Evolutionary conservation across 2,113 vertebrate species (phyloP).

Genomic region (Hiodon tergisus): DNA sequence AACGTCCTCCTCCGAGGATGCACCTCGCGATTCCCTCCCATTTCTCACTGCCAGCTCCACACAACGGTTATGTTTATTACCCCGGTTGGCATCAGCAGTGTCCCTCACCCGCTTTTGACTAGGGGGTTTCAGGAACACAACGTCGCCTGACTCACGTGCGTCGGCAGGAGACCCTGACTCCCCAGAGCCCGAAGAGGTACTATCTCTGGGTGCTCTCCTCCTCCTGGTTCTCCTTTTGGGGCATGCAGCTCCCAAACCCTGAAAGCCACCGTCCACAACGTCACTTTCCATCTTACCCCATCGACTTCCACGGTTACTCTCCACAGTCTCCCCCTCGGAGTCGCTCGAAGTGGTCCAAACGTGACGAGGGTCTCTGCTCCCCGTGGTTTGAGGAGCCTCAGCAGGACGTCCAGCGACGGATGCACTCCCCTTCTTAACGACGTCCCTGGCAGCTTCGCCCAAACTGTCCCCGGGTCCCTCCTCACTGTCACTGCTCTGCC

Average conservation of each 20-base stretch:
- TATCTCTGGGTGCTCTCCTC: background rate
- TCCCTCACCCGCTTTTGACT: slow-evolving; percentile 22
- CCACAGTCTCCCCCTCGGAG: slow-evolving; percentile 44
- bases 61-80: background rate
- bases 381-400: background rate
- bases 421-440: too few relatives aligned
- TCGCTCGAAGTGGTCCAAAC: slow-evolving; percentile 39
- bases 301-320: background rate
- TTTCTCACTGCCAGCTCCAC: slow-evolving; percentile 14
- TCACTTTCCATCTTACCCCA: slow-evolving; percentile 46
- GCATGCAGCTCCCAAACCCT: slow-evolving; percentile 27
- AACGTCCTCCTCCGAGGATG: slow-evolving; percentile 73
- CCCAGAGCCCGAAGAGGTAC: slow-evolving; percentile 25
- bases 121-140: slow-evolving; percentile 48
- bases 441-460: background rate
- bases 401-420: background rate
- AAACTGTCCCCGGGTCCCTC: background rate
- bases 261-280: slow-evolving; percentile 47
- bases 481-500: slow-evolving; percentile 21
- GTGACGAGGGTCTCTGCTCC: background rate
- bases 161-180: slow-evolving; percentile 34
- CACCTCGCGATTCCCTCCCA: slow-evolving; percentile 61
- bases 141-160: slow-evolving; percentile 82
- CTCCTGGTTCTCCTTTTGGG: slow-evolving; percentile 27
- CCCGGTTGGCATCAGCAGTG: background rate